Conservation (phyloP, 2,113 vertebrate species). For the Chloroceryle aenea region DNA sequence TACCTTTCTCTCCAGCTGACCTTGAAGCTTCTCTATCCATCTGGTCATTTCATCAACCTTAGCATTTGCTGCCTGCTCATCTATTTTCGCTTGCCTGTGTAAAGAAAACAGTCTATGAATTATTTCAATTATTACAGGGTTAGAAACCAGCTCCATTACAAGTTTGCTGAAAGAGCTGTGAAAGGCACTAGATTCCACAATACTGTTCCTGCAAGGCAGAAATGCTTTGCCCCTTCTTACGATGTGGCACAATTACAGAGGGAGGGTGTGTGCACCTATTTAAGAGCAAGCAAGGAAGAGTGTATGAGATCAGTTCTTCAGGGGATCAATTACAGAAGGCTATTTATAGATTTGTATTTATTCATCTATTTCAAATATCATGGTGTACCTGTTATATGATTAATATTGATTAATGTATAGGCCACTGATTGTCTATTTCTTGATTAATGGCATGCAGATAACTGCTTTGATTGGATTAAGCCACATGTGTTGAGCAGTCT, state of each 20-base stretch:
- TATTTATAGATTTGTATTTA: neutral
- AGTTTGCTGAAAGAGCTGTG: neutral
- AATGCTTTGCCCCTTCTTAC: neutral
- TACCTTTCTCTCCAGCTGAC: conserved; percentile 87
- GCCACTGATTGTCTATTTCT: neutral
- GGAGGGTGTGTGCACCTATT: too few species aligned
- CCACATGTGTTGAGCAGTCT: neutral
- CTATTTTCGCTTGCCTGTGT: conserved; percentile 84
- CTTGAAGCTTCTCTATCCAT: conserved; percentile 80
- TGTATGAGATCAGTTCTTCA: neutral
- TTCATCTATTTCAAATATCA: neutral
- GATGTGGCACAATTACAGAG: neutral
- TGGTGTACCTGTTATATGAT: neutral
- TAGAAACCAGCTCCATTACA: neutral
- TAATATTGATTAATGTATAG: neutral
- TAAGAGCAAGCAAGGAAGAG: neutral
- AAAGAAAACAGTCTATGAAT: conserved; percentile 8
- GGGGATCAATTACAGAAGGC: neutral
- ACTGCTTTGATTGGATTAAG: neutral
- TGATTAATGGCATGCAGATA: neutral
- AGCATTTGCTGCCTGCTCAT: conserved; percentile 80
- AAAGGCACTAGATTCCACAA: neutral
- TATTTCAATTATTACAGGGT: neutral
- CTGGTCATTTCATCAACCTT: conserved; percentile 88
- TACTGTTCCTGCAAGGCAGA: neutral